phyloP scores from a whole-genome alignment of 2,797 vertebrate genomes.

The Sitta carolinensis region DNA sequence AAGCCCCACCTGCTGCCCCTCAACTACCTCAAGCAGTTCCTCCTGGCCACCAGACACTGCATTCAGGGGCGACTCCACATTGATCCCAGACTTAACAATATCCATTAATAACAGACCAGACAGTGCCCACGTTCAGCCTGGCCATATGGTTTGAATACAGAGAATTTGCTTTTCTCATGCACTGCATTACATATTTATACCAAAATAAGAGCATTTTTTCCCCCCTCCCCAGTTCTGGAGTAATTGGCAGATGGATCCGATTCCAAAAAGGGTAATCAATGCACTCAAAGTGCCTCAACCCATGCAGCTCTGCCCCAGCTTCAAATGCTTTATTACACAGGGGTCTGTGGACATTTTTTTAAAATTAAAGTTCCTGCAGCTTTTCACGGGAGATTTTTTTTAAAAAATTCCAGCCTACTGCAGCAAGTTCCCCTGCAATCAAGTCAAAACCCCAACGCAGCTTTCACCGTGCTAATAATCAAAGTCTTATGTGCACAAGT shows the following conservation, averaged over 20 bases:
- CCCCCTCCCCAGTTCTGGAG: background rate
- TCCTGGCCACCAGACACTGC: background rate
- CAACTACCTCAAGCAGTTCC: background rate
- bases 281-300: background rate
- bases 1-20: background rate
- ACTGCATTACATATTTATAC: conserved; percentile 13
- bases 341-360: background rate
- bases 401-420: background rate
- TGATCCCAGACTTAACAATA: background rate
- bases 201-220: background rate
- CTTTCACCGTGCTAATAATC: background rate
- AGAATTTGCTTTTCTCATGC: conserved; percentile 35
- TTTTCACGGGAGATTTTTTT: conserved; percentile 14
- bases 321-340: conserved; percentile 32
- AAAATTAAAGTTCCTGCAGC: background rate
- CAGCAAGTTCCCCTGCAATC: conserved; percentile 12
- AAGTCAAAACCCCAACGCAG: background rate
- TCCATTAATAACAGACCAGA: conserved; percentile 26
- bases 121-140: background rate
- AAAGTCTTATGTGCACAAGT: background rate
- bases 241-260: conserved; percentile 50
- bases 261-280: conserved; percentile 42
- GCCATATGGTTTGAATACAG: conserved; percentile 49
- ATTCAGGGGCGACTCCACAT: background rate
- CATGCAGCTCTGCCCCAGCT: background rate